Conservation (phyloP, 1,140 invertebrate species). For the Neoseiulus cucumeris region DNA sequence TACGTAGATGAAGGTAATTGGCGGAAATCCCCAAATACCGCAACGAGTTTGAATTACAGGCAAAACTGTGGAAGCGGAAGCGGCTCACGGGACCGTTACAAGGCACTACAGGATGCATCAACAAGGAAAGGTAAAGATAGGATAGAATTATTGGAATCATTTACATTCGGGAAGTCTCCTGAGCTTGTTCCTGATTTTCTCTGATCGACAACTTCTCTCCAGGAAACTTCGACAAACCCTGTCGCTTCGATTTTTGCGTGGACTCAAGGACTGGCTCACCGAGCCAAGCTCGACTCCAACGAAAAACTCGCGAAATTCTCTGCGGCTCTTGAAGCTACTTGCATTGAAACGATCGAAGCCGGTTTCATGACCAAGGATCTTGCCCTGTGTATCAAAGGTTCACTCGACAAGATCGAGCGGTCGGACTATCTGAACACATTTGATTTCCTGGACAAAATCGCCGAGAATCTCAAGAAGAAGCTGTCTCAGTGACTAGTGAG, state of each 20-base stretch:
- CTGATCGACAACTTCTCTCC: no score
- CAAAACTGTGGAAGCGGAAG: conserved; percentile 89
- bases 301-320: conserved; percentile 49
- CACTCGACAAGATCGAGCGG: conserved; percentile 42
- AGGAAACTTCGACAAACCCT: conserved; percentile 7
- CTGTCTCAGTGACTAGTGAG: conserved; percentile 22
- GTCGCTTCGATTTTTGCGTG: conserved; percentile 91
- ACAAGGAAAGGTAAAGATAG: conserved; percentile 82
- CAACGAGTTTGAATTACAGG: conserved; percentile 57
- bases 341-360: conserved; percentile 77
- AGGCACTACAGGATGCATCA: conserved; percentile 83
- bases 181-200: no score
- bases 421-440: conserved; percentile 90
- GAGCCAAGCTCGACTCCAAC: conserved; percentile 82
- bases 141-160: conserved; percentile 61
- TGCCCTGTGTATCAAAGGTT: conserved; percentile 88
- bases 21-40: background rate
- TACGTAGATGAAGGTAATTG: background rate
- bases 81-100: conserved; percentile 92
- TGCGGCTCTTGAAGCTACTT: conserved; percentile 63
- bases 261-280: conserved; percentile 72
- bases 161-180: no score
- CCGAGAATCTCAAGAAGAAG: conserved; percentile 66
- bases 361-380: conserved; percentile 95
- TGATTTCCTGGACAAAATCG: conserved; percentile 87